phyloP scores from a whole-genome alignment of 2,888 invertebrate species.

The Campoplex capitator region DNA sequence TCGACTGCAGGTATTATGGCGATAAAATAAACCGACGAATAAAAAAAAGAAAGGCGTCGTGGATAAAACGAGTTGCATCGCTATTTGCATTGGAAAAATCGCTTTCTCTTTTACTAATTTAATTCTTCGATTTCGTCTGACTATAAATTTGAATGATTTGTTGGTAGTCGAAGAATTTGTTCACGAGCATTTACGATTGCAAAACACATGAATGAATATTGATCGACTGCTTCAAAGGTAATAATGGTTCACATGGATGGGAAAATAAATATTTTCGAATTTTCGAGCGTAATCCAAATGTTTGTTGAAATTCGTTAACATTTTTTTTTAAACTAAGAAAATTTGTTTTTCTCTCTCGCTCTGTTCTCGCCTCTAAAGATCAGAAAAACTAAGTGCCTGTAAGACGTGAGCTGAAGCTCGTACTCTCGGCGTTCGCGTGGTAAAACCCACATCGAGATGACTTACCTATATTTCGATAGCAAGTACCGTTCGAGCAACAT shows the following conservation, averaged over 20 bases:
- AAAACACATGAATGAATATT: background rate
- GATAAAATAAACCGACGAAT: background rate
- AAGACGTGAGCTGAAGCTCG: slow-evolving; percentile 3
- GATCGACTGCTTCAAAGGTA: background rate
- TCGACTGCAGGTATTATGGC: background rate
- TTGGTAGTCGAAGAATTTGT: background rate
- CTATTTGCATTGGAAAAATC: background rate
- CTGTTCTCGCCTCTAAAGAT: slow-evolving; percentile 52
- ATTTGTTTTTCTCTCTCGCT: slow-evolving; percentile 50
- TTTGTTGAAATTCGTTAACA: background rate
- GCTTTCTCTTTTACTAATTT: background rate
- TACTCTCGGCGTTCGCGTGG: slow-evolving; percentile 20
- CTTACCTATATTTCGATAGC: slow-evolving; percentile 64
- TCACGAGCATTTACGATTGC: background rate
- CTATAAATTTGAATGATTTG: background rate
- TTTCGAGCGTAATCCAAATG: too few species aligned
- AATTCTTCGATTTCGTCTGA: background rate
- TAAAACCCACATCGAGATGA: slow-evolving; percentile 36
- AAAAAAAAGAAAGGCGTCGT: background rate
- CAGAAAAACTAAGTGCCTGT: slow-evolving; percentile 12
- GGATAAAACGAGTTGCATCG: background rate
- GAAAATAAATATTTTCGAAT: too few species aligned
- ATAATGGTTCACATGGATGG: background rate
- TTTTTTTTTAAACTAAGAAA: background rate
- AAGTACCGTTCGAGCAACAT: slow-evolving; percentile 60